Base-by-base conservation (phyloP, 2,888 invertebrate genomes). In the Sphaerophoria taeniata region DNA sequence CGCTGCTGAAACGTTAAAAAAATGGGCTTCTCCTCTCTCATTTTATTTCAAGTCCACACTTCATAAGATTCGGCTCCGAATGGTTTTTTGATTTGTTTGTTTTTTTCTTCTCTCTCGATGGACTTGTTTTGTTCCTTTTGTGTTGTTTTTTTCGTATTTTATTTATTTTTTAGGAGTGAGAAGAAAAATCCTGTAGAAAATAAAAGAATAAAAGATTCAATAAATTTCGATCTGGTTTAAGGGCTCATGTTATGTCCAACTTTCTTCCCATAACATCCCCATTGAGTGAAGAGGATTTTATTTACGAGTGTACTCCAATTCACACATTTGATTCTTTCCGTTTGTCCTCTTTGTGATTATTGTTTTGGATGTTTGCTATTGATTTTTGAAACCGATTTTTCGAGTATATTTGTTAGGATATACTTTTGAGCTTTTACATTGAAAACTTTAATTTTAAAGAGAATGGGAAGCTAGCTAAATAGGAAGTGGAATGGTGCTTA, bases 311-410 rank as follows among this genome's bases (percentile, higher is more conserved):
- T 84, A 71, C 74, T 75, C 24, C 79, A 84, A 74, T 67, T 79
- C 79, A 75, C 83, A 84, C 83, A 31, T 71, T 75, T 71, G 70
- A 79, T 71, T 84, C 79, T 79, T 67, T 79, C 47, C 24, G 49
- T 36, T n/a, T 43, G 33, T 33, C 61, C 47, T 14, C 16, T 31
- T 11, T 11, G 34, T 58, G 56, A 39, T 56, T 9, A 11, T 67
- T 43, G 12, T 63, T 2, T 7, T 31, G 63, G 51, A 16, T 60
- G 36, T 65, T 65, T 65, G 53, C 11, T 67, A 53, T 67, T 51
- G 36, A 53, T 67, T 67, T 51, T 67, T 14, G 24, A 67, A 67
- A 2, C 67, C 39, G 24, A 24, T 24, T 67, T 67, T 43, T 53
- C n/a, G 31, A 24, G 51, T 53, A 24, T 53, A 31, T 53, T 39